These are phyloP conservation scores for Allacma fusca DNA, from an alignment of 2,888 invertebrate species.

Conservation along the genomic window DNA sequence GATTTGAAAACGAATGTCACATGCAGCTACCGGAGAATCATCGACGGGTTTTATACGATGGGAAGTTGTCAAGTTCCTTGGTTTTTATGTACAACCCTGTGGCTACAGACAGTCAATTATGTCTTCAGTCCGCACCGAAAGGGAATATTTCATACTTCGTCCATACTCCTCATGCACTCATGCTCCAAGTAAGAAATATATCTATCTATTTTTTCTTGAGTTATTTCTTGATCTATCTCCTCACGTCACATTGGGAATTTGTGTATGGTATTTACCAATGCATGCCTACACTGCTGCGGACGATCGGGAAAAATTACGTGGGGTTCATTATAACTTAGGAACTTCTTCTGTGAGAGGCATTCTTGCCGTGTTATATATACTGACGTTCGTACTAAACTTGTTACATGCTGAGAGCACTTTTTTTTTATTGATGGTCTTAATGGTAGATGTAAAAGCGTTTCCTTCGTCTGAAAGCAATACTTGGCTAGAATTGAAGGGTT, in stretches of 20 bases:
- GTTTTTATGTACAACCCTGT: conserved; percentile 99
- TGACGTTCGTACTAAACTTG: background rate
- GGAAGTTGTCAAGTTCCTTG: conserved; percentile 93
- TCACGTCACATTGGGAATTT: background rate
- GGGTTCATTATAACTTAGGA: background rate
- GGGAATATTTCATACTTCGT: conserved; percentile 97
- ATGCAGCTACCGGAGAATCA: conserved; percentile 82
- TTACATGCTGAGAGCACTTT: background rate
- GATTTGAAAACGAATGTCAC: conserved; percentile 99
- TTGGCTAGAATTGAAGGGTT: background rate
- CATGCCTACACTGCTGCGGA: background rate
- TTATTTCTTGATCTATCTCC: background rate
- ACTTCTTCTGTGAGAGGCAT: background rate
- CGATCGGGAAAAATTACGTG: background rate
- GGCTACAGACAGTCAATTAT: conserved; percentile 98
- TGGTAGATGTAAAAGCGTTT: background rate
- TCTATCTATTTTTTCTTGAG: background rate
- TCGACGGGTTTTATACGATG: conserved; percentile 89
- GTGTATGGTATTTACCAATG: background rate
- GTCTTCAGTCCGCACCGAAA: conserved; percentile 97
- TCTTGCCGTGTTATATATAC: too few relatives aligned
- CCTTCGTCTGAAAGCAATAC: background rate
- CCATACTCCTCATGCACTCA: conserved; percentile 98
- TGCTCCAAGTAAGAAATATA: conserved; percentile 83
- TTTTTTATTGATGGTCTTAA: background rate